Base-by-base conservation (phyloP, 2,797 vertebrate genomes). In the Pempheris klunzingeri region DNA sequence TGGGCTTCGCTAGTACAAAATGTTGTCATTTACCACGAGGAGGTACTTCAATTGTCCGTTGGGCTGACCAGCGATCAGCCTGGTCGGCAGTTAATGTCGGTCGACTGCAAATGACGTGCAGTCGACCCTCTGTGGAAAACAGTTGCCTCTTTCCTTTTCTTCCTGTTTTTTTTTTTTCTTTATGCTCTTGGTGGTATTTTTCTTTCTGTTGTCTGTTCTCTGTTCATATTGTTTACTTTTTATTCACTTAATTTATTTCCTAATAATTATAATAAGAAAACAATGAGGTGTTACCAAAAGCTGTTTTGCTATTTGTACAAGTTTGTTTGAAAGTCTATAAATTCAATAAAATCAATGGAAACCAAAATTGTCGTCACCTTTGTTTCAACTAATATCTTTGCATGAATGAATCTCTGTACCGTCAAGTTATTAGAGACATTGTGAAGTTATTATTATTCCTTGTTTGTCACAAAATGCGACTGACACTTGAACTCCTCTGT, bases 281-380 rank as follows among this genome's bases (percentile, higher is more conserved):
- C 73, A 91, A 90, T 82, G 84, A 92, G 65, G 83, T 92, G 87
- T 95, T 94, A 92, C 89, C 90, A 90, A 94, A 95, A 93, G 86
- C 88, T 91, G 92, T 94, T 95, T 94, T 94, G 91, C 92, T 90
- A 94, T 95, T 95, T 95, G 93, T 95, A 95, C 90, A 89, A 93
- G 90, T 92, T 93, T 92, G 92, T 95, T 95, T 95, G 87, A 92
- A 92, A 92, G 91, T 94, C 90, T 94, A 89, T 92, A 83, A 94
- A 93, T 92, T 93, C 90, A 95, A 95, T 95, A 95, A 94, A 96
- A 94, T 91, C 77, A 88, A 92, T 93, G 81, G 78, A 93, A 93
- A 89, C 85, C 62, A 80, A 85, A 68, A 0, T 22, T 36, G 9
- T 67, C 32, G 26, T 38, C 53, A 47, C 3, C 4, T 43, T 14